phyloP scores from a whole-genome alignment of 2,797 vertebrate species.

The Austrolebias charrua region DNA sequence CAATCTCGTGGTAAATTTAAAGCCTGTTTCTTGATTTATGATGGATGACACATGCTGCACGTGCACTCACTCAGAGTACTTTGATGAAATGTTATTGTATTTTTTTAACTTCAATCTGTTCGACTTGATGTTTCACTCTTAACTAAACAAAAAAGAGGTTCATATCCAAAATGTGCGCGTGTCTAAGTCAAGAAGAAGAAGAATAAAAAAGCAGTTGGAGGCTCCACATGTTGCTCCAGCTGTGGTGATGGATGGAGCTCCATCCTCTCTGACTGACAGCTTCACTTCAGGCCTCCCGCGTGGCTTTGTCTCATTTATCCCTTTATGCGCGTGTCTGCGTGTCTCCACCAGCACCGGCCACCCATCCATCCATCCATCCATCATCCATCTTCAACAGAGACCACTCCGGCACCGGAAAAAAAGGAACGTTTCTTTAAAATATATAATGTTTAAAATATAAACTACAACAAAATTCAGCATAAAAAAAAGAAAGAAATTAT shows the following conservation, averaged over 20 bases:
- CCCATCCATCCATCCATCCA: constrained; percentile 37
- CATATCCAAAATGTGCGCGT: constrained; percentile 10
- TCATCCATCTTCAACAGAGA: too few species aligned
- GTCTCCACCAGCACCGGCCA: constrained; percentile 43
- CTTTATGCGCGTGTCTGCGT: constrained; percentile 9
- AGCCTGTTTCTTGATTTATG: too few species aligned
- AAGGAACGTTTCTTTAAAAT: too few species aligned
- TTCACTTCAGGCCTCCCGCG: constrained; percentile 59
- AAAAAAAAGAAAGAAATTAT: too few species aligned
- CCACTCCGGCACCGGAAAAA: too few species aligned
- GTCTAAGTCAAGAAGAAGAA: constrained; percentile 11
- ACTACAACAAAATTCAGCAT: too few species aligned
- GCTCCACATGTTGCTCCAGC: constrained; percentile 34
- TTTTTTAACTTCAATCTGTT: not conserved
- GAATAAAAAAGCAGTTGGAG: constrained; percentile 18
- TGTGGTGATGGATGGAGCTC: constrained; percentile 58
- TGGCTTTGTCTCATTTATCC: constrained; percentile 54
- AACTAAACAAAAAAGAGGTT: constrained; percentile 8
- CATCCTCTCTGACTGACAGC: constrained; percentile 55
- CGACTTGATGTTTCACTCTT: not conserved
- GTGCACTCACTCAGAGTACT: too few species aligned
- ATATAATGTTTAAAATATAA: too few species aligned
- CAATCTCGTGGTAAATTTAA: too few species aligned
- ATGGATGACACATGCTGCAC: too few species aligned
- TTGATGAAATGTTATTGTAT: too few species aligned